Conservation (phyloP, 2,113 vertebrate genomes). For the Raja brachyura region DNA sequence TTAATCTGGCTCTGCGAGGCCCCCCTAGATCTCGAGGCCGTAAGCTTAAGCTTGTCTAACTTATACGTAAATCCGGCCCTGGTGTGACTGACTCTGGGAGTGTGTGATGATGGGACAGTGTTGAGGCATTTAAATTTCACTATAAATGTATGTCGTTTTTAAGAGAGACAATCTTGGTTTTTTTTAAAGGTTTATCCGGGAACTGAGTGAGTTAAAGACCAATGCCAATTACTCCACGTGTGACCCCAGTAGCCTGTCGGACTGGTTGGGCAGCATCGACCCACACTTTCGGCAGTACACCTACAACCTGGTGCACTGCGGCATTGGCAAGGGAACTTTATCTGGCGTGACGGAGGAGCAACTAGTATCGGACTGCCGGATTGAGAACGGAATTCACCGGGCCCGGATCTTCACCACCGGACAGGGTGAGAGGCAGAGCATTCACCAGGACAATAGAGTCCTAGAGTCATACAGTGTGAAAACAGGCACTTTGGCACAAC, state of each 20-base stretch:
- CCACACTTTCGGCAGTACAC: slow-evolving; percentile 91
- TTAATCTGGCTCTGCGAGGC: too few relatives aligned
- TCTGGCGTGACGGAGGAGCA: slow-evolving; percentile 80
- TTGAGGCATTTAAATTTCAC: too few relatives aligned
- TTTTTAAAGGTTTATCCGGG: slow-evolving; percentile 74
- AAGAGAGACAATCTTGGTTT: neutral
- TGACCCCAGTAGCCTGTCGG: slow-evolving; percentile 87
- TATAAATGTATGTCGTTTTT: neutral
- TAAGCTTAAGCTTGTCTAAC: too few relatives aligned
- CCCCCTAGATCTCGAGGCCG: too few relatives aligned
- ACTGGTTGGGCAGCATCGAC: slow-evolving; percentile 82
- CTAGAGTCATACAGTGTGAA: too few relatives aligned
- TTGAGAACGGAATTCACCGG: slow-evolving; percentile 77
- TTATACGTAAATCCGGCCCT: too few relatives aligned
- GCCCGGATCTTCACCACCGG: slow-evolving; percentile 69
- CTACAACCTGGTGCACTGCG: slow-evolving; percentile 78
- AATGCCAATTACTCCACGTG: slow-evolving; percentile 89
- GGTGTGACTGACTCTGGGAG: neutral
- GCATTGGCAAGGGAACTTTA: slow-evolving; percentile 73
- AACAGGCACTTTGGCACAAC: too few relatives aligned
- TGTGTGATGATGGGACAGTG: neutral
- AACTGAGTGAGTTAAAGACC: slow-evolving; percentile 84
- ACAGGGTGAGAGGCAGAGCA: slow-evolving; percentile 50
- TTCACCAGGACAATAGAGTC: too few relatives aligned
- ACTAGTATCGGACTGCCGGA: slow-evolving; percentile 75